Evolutionary conservation across 2,888 invertebrate genomes (phyloP).

Genomic region (Andricus quercusramuli): DNA sequence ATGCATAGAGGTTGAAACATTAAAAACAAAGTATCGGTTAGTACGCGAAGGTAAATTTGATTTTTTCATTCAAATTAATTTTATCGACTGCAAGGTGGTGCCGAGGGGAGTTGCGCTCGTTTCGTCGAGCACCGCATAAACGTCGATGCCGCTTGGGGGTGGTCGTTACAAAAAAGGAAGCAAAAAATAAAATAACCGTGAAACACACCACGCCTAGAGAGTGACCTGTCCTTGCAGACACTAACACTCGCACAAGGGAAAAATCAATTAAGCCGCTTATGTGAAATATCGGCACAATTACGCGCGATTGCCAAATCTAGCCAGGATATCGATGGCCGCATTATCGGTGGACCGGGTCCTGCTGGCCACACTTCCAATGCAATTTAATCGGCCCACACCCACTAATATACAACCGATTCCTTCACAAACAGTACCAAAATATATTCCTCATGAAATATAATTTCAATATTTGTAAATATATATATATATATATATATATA

Average conservation of each 20-base stretch:
- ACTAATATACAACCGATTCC: conserved; percentile 45
- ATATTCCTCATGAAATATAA: not conserved
- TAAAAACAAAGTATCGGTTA: conserved; percentile 35
- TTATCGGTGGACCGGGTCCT: conserved; percentile 62
- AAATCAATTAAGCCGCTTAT: conserved; percentile 76
- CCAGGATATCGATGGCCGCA: conserved; percentile 71
- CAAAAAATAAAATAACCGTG: conserved; percentile 53
- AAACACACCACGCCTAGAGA: conserved; percentile 53
- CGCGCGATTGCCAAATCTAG: conserved; percentile 72
- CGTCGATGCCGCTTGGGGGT: conserved; percentile 65
- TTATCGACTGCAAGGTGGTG: conserved; percentile 40
- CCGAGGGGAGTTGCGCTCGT: conserved; percentile 37
- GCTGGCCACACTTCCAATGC: conserved; percentile 53
- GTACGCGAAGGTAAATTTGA: conserved; percentile 33
- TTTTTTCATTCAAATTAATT: conserved; percentile 42
- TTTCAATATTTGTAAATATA: not conserved
- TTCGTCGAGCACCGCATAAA: conserved; percentile 68
- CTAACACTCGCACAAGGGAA: conserved; percentile 60
- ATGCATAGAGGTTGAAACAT: conserved; percentile 2
- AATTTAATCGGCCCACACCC: conserved; percentile 61
- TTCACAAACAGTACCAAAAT: conserved; percentile 8
- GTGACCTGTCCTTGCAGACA: conserved; percentile 13
- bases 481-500: not conserved
- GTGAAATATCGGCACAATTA: conserved; percentile 76
- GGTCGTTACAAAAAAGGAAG: conserved; percentile 50